Evolutionary conservation across 2,888 invertebrate genomes (phyloP), one percentile per base, ranked within the genome.

Genomic region (Drosophila limbata): DNA sequence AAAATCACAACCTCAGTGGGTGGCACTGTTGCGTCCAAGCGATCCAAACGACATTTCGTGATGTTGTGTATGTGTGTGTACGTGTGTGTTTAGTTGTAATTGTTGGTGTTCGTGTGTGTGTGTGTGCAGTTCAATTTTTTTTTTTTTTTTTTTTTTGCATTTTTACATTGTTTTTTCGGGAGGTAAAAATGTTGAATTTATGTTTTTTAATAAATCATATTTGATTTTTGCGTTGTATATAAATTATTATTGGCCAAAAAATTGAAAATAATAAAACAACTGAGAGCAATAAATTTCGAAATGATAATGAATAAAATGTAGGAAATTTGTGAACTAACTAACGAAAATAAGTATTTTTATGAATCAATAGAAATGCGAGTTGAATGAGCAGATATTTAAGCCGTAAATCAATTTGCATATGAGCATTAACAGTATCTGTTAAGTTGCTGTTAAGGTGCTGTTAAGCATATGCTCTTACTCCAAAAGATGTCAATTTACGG

Each of bases 1-100:
- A 94, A 93, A 84, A 96, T 95, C 88, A 95, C 94, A 77, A 97
- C 95, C 75, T 95, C 95, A 78, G 95, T 94, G n/a, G 97, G 97
- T 93, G 95, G 95, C 83, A 97, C 97, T 95, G 90, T 64, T 71
- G 33, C 42, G 45, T 67, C 33, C 60, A 37, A 62, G 39, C 25
- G 45, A 33, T 44, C 53, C 51, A 55, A 37, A 63, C 78, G 60
- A 67, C 62, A 78, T 77, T 64, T 69, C 44, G 48, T 44, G n/a
- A 53, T 53, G 52, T 67, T 25, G 9, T 59, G 48, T 69, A 44
- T 67, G 44, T 53, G 48, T 65, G 47, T 51, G 53, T 69, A 55
- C 72, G 62, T 77, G 39, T 42, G 15, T 52, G 55, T 68, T 33
- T 44, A 4, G 39, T 47, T 61, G 45, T 66, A 37, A 57, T 57